These are phyloP conservation scores for Ianthella basta DNA, from an alignment of 37 sponge, comb jelly and placozoan species.

Conservation along the genomic window DNA sequence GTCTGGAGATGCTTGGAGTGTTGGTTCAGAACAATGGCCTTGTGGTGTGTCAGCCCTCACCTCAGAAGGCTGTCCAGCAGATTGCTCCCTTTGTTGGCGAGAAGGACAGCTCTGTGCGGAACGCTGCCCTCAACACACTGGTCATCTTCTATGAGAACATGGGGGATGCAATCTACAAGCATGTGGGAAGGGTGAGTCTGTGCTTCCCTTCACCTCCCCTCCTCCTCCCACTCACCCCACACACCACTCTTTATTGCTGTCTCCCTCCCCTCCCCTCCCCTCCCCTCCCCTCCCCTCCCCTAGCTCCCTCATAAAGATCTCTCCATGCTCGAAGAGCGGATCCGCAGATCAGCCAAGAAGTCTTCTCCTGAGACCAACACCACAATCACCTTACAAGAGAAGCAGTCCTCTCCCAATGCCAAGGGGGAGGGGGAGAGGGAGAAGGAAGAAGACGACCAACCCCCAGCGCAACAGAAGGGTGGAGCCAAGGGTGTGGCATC, in stretches of 20 bases:
- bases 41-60: conserved; percentile 83
- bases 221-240: not conserved
- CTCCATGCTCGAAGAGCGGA: conserved; percentile 78
- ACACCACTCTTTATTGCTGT: not conserved
- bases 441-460: too few relatives aligned
- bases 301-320: conserved; percentile 78
- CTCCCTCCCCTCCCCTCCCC: not conserved
- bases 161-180: conserved; percentile 86
- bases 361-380: conserved; percentile 2
- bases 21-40: conserved; percentile 86
- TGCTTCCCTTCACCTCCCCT: not conserved
- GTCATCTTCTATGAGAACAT: conserved; percentile 81
- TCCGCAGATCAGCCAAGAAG: conserved; percentile 51
- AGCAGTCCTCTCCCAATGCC: not conserved
- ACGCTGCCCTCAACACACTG: conserved; percentile 91
- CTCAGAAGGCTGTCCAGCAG: conserved; percentile 79
- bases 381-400: not conserved
- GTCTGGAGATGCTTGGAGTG: conserved; percentile 84
- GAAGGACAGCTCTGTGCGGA: conserved; percentile 83
- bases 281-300: not conserved
- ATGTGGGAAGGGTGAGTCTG: conserved; percentile 57
- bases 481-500: not conserved
- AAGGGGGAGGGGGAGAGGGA: not conserved
- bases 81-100: conserved; percentile 83
- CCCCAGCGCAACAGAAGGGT: not conserved